Evolutionary conservation across 2,888 invertebrate genomes (phyloP).

Genomic region (Temnothorax unifasciatus): DNA sequence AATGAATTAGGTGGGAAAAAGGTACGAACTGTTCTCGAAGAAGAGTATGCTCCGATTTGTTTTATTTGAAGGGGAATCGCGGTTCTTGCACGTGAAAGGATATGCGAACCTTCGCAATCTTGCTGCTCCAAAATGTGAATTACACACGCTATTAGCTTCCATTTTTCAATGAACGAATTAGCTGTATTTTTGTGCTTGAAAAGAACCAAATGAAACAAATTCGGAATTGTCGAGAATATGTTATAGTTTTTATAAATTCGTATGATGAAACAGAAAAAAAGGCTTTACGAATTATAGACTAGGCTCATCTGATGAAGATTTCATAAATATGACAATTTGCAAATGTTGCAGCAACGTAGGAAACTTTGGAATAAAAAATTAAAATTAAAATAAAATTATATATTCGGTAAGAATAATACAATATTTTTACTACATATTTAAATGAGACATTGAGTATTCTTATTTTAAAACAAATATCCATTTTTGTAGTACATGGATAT

Average conservation of each 20-base stretch:
- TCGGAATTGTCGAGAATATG: background rate
- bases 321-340: background rate
- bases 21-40: background rate
- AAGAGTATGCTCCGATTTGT: background rate
- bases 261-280: background rate
- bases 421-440: background rate
- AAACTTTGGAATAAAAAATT: background rate
- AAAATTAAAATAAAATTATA: background rate
- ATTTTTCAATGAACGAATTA: background rate
- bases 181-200: background rate
- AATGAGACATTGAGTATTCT: slow-evolving; percentile 9
- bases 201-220: background rate
- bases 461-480: slow-evolving; percentile 4
- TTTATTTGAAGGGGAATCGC: background rate
- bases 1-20: slow-evolving; percentile 6
- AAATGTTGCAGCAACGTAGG: background rate
- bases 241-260: background rate
- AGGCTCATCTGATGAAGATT: background rate
- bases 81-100: background rate
- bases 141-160: background rate
- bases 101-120: background rate
- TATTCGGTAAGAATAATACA: background rate
- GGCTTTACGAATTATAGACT: background rate
- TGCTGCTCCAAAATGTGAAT: slow-evolving; percentile 8
- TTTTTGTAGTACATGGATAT: background rate